phyloP scores from a whole-genome alignment of 1,140 invertebrate species.

The Propsilocerus akamusi region DNA sequence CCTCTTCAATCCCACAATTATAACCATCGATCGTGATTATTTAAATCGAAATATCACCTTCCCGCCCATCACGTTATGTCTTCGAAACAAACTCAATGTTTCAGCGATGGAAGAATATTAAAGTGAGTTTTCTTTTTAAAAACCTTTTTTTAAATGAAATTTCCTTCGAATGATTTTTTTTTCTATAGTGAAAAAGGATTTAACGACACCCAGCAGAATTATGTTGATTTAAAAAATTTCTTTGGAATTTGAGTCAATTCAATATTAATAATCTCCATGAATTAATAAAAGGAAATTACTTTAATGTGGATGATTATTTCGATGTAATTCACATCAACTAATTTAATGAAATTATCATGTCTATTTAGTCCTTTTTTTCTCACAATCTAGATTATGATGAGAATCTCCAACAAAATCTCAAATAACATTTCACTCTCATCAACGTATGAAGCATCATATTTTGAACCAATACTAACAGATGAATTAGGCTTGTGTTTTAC shows the following conservation, averaged over 20 bases:
- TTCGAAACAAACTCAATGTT: conserved; percentile 9
- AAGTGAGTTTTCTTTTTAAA: not conserved
- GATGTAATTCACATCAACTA: not conserved
- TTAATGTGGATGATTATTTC: not conserved
- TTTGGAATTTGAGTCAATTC: not conserved
- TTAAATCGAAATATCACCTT: conserved; percentile 18
- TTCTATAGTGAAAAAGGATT: not conserved
- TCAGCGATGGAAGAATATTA: conserved; percentile 7
- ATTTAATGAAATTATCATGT: not conserved
- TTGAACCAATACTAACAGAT: not conserved
- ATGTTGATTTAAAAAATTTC: not conserved
- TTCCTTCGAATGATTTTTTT: not conserved
- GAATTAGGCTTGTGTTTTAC: conserved; percentile 3
- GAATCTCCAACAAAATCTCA: not conserved
- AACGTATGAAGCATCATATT: not conserved
- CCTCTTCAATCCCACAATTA: conserved; percentile 16
- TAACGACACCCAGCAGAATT: not conserved
- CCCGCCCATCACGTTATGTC: conserved; percentile 17
- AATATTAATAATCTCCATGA: not conserved
- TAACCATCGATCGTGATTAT: conserved; percentile 19
- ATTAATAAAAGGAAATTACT: not conserved
- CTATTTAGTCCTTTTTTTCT: not conserved
- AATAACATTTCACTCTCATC: not conserved
- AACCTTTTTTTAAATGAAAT: not conserved
- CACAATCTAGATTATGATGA: not conserved